Conservation (phyloP, 1,140 invertebrate species). For the Bradynema listronoti region DNA sequence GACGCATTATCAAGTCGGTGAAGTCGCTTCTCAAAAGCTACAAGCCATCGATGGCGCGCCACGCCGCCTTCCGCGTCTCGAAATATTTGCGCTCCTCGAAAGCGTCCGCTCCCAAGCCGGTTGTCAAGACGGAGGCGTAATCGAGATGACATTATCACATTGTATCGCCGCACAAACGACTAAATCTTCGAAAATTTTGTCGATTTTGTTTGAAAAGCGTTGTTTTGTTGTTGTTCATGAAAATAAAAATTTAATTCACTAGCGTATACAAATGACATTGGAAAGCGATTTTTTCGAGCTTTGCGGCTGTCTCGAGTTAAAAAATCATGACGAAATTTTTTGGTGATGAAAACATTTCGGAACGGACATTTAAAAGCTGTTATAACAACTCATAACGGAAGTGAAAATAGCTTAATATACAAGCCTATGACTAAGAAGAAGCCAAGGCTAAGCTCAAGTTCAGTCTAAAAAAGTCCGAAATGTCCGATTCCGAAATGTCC, state of each 20-base stretch:
- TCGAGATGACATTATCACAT: neutral
- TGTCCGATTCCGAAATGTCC: too few relatives aligned
- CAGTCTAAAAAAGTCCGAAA: too few relatives aligned
- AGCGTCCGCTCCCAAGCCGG: neutral
- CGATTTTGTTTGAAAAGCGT: neutral
- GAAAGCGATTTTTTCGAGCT: neutral
- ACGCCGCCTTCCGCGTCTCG: slow-evolving; percentile 7
- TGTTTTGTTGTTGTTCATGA: neutral
- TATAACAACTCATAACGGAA: too few relatives aligned
- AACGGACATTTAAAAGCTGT: too few relatives aligned
- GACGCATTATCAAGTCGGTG: slow-evolving; percentile 15
- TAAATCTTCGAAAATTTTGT: neutral
- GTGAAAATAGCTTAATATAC: too few relatives aligned
- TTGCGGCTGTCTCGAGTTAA: neutral
- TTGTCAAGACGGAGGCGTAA: neutral
- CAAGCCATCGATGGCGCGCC: slow-evolving; percentile 22
- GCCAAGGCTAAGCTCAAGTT: too few relatives aligned
- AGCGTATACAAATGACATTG: neutral
- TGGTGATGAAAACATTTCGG: too few relatives aligned
- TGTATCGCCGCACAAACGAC: neutral
- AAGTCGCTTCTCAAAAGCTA: slow-evolving; percentile 7
- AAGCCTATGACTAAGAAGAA: too few relatives aligned
- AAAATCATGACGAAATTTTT: too few relatives aligned
- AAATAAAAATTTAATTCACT: neutral
- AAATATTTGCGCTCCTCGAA: neutral